These are phyloP conservation scores for Oscheius sp. DNA, from an alignment of 1,140 invertebrate genomes.

Conservation along the genomic window DNA sequence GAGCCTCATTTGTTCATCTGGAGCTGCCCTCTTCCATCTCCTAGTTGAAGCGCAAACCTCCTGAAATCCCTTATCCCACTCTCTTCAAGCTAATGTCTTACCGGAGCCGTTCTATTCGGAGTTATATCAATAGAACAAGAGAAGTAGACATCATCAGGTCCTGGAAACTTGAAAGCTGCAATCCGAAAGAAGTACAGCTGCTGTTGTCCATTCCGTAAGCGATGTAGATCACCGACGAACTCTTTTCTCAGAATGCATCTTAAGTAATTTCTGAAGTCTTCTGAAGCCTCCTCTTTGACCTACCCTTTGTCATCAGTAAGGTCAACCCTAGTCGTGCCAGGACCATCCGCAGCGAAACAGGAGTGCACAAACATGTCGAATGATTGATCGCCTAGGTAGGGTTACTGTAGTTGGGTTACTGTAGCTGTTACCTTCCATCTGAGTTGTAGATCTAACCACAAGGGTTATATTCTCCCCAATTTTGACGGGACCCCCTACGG, in stretches of 20 bases:
- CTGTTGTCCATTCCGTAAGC: slow-evolving; percentile 22
- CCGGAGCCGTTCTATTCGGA: slow-evolving; percentile 18
- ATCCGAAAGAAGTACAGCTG: slow-evolving; percentile 53
- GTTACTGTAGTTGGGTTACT: too few species aligned
- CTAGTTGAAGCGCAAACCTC: slow-evolving; percentile 11
- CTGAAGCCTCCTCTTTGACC: not conserved
- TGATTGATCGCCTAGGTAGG: slow-evolving; percentile 34
- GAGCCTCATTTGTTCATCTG: slow-evolving; percentile 21
- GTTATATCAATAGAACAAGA: slow-evolving; percentile 54
- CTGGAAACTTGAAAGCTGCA: slow-evolving; percentile 54
- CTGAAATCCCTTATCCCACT: not conserved
- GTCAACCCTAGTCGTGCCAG: slow-evolving; percentile 31
- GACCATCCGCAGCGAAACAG: slow-evolving; percentile 54
- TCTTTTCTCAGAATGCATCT: slow-evolving; percentile 48
- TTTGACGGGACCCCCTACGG: slow-evolving; percentile 46
- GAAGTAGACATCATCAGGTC: slow-evolving; percentile 53
- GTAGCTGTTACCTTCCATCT: slow-evolving; percentile 46
- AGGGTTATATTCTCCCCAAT: slow-evolving; percentile 53
- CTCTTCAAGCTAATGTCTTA: slow-evolving; percentile 8
- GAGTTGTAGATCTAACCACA: slow-evolving; percentile 44
- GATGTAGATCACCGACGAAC: slow-evolving; percentile 43
- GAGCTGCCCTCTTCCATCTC: slow-evolving; percentile 2
- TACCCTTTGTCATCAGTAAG: slow-evolving; percentile 19
- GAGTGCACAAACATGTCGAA: slow-evolving; percentile 59
- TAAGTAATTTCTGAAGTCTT: slow-evolving; percentile 22